phyloP scores from a whole-genome alignment of 2,797 vertebrate genomes.

The Cercopithecus mitis region DNA sequence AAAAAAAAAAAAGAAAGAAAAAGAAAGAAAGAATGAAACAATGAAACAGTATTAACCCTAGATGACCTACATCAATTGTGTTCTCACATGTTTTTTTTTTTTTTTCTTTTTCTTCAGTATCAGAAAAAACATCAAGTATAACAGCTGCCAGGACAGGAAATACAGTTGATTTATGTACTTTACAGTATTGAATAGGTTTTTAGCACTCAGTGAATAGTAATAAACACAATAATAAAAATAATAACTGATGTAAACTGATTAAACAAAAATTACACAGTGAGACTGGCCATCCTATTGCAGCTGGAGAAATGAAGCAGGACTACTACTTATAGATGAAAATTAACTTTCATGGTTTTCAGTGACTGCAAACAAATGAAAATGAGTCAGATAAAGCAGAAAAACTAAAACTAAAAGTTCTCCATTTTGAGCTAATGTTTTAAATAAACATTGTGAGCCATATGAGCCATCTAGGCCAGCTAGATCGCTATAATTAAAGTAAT shows the following conservation, averaged over 20 bases:
- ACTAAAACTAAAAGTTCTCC: slow-evolving; percentile 66
- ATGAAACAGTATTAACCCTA: not conserved
- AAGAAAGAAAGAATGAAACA: too few relatives aligned
- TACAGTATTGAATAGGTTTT: not conserved
- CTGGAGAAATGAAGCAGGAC: slow-evolving; percentile 69
- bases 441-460: not conserved
- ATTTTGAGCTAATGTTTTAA: slow-evolving; percentile 11
- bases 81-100: not conserved
- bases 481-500: not conserved
- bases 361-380: slow-evolving; percentile 74
- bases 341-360: slow-evolving; percentile 51
- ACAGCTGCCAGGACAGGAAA: not conserved
- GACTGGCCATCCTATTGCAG: slow-evolving; percentile 53
- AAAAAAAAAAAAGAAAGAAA: too few relatives aligned
- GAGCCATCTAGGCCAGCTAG: not conserved
- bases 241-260: slow-evolving; percentile 41
- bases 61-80: not conserved
- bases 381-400: slow-evolving; percentile 74
- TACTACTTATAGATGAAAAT: slow-evolving; percentile 65
- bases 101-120: not conserved
- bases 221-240: slow-evolving; percentile 32
- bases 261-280: slow-evolving; percentile 65
- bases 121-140: not conserved
- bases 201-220: not conserved
- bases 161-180: not conserved